Evolutionary conservation across 1,140 invertebrate species (phyloP), one percentile per base, ranked within the genome.

Genomic region (Plectrocnemia conspersa): DNA sequence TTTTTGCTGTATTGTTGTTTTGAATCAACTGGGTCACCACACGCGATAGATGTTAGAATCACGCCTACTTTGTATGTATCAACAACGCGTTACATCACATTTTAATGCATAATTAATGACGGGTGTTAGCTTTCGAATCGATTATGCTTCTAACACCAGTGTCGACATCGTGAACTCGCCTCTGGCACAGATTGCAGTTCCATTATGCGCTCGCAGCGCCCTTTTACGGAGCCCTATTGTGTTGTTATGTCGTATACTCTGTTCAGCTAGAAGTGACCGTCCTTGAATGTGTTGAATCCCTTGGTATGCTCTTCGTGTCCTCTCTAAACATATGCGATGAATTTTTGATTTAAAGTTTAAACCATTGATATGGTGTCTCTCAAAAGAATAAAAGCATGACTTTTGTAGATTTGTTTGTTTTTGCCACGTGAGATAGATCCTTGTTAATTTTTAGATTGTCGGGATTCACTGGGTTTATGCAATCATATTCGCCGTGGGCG

Each of bases 91-190:
- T 50, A 38, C 47, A 50, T 50, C 32, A 21, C 6, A 50, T 50
- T 24, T 50, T 50, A 50, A 50, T 50, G 47, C 29, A 38, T 50
- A 38, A 50, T 50, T 50, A 38, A 38, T 36, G 21, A 38, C 33
- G 22, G 25, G 19, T 6, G 35, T 32, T 47, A 47, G 27, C 45
- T 50, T 36, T 50, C 47, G 33, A 38, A 38, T 32, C 21, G 47
- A 46, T 46, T 27, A 46, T n/a, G n/a, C n/a, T n/a, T n/a, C n/a
- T n/a, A n/a, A n/a, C 23, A 46, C 27, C 27, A 25, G 38, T 50
- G 47, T 50, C 47, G 47, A 50, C 47, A 50, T 47, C 44, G 25
- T 15, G 15, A 29, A 27, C 18, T 35, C 16, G 21, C 40, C 22
- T 42, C 25, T 40, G n/a, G 18, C 19, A 27, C 18, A 15, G 7